These are phyloP conservation scores for Tetramorium bicarinatum DNA, from an alignment of 2,888 invertebrate species.

Conservation along the genomic window DNA sequence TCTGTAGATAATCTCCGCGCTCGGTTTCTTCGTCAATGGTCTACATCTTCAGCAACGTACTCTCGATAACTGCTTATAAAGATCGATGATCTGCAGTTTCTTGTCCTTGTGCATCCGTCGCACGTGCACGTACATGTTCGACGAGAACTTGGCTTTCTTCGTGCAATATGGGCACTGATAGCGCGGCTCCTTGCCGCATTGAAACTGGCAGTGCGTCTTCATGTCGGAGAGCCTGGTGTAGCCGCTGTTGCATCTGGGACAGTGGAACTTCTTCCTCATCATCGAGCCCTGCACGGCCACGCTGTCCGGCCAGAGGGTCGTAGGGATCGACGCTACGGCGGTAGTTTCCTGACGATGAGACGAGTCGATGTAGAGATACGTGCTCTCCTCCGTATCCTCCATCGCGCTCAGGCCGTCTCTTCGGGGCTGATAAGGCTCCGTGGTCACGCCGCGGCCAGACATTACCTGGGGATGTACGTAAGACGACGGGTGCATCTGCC, in stretches of 20 bases:
- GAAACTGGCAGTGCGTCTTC: slow-evolving; percentile 84
- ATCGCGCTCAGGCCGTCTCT: slow-evolving; percentile 39
- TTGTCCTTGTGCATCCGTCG: slow-evolving; percentile 79
- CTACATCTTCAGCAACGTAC: slow-evolving; percentile 57
- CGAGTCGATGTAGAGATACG: slow-evolving; percentile 60
- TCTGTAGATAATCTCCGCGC: not conserved
- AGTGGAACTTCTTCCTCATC: slow-evolving; percentile 72
- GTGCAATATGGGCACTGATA: slow-evolving; percentile 85
- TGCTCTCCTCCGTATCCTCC: slow-evolving; percentile 62
- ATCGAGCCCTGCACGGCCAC: slow-evolving; percentile 43
- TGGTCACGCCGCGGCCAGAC: slow-evolving; percentile 32
- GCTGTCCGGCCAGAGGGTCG: slow-evolving; percentile 73
- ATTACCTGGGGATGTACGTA: slow-evolving; percentile 63
- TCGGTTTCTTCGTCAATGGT: not conserved
- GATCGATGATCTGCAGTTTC: slow-evolving; percentile 80
- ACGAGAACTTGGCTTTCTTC: slow-evolving; percentile 82
- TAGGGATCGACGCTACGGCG: slow-evolving; percentile 46
- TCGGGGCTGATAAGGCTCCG: slow-evolving; percentile 59
- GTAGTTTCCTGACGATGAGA: slow-evolving; percentile 53
- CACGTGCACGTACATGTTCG: slow-evolving; percentile 83
- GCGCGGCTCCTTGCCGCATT: slow-evolving; percentile 85
- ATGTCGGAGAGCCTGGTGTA: slow-evolving; percentile 79
- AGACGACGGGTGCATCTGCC: slow-evolving; percentile 65
- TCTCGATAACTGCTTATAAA: slow-evolving; percentile 74
- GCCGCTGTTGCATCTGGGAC: slow-evolving; percentile 76